Evolutionary conservation across 2,113 vertebrate genomes (phyloP), one percentile per base, ranked within the genome.

Genomic region (Syrrhaptes paradoxus): DNA sequence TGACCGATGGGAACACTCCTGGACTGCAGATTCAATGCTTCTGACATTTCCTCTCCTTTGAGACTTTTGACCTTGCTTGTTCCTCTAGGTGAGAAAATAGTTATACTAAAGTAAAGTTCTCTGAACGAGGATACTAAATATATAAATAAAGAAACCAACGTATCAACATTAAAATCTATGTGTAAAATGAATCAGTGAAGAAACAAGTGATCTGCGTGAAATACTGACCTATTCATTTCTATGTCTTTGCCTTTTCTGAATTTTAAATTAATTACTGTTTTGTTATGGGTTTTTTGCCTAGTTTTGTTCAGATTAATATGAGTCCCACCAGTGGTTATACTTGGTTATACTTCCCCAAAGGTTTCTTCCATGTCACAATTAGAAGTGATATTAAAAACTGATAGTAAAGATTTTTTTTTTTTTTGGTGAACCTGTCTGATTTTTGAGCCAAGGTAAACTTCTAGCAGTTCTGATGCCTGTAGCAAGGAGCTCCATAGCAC

Each of bases 201-300:
- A 70, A 28, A 41, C 14, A 38, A 62, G 72, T 9, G 7, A 31
- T 45, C 18, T 34, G 54, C 3, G 5, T 85, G 16, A 51, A 72
- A 70, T 17, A 72, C 16, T 49, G 49, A 41, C 24, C 17, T 52
- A 3, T 13, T 55, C 5, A 46, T 52, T 43, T 57, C 34, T 24
- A 3, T 21, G 12, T 21, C 10, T 43, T 54, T 28, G 57, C 6
- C 3, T 26, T 57, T 31, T 18, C 45, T 6, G 0, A 3, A n/a
- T 78, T 62, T 79, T 20, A 48, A 38, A 57, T 17, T 0, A 58
- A 28, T 48, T 68, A 10, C 1, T 54, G 26, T 13, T 67, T 41
- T 36, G 11, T 14, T 25, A 10, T 2, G 8, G 9, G 14, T 52
- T 26, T n/a, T 48, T 61, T 24, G 20, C 48, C 15, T 70, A 28